Evolutionary conservation across 2,888 invertebrate genomes (phyloP), one percentile per base, ranked within the genome.

Genomic region (Dicycla oo): DNA sequence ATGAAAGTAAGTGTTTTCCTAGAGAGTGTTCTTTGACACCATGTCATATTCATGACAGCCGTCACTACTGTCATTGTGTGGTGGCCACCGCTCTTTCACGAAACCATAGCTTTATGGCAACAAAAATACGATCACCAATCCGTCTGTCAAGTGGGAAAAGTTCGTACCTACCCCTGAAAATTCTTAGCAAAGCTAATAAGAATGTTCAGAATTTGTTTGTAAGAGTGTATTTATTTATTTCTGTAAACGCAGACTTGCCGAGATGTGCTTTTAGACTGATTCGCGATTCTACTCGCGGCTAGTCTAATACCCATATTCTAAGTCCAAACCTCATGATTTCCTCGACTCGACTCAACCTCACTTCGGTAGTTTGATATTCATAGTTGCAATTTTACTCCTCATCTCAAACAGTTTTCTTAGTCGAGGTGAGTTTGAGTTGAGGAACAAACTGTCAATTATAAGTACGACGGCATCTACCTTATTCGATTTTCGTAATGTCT

Each of bases 201-300:
- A 47, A 43, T 8, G 18, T 40, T 15, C 23, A 26, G n/a, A 73
- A 26, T 60, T 53, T 38, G 2, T 47, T 18, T n/a, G 3, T 53
- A 15, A 1, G 15, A 43, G 23, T 38, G 15, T 64, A 23, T 65
- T 60, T 58, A 75, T 74, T 23, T 60, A 34, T 49, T 15, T 43
- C 10, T 53, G 26, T 23, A 51, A 58, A 45, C 45, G 26, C 20
- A 61, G 20, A 30, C n/a, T 78, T 45, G 43, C 34, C 18, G 11
- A 54, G 60, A 43, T n/a, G 23, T 23, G 49, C 43, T 57, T 75
- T 62, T 45, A 72, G 30, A 23, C 26, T 20, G 54, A 69, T 77
- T 70, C 60, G 8, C 34, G 47, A 51, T 69, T 77, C 23, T 58
- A 58, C 69, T 58, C 51, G 38, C 34, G 23, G 26, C 54, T 49